Evolutionary conservation across 1,140 invertebrate genomes (phyloP).

Genomic region (Diabrotica virgifera): DNA sequence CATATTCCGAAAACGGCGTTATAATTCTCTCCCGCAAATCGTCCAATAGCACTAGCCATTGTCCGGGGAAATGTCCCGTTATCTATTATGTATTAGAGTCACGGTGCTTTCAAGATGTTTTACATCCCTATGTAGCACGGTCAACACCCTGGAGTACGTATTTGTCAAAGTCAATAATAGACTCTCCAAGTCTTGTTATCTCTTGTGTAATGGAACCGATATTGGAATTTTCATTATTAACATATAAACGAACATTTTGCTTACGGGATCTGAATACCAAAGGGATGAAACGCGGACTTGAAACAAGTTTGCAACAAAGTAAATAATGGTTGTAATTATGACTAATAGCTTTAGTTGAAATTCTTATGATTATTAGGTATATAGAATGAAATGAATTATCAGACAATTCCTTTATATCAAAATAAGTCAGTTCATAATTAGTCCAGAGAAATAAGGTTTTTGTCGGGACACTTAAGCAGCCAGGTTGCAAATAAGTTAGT

Average conservation of each 20-base stretch:
- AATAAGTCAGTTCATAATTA: too few relatives aligned
- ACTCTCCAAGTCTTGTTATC: background rate
- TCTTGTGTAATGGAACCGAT: conserved; percentile 5
- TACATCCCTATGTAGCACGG: background rate
- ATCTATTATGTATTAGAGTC: conserved; percentile 13
- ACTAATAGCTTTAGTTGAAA: too few relatives aligned
- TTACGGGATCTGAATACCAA: background rate
- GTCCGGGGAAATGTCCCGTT: background rate
- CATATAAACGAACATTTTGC: background rate
- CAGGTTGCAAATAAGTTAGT: too few relatives aligned
- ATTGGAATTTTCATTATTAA: conserved; percentile 8
- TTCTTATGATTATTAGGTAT: too few relatives aligned
- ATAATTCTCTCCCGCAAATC: conserved; percentile 2
- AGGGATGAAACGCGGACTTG: too few relatives aligned
- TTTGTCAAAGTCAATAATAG: conserved; percentile 18
- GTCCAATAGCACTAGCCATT: background rate
- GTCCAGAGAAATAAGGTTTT: too few relatives aligned
- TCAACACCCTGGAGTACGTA: background rate
- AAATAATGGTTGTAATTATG: too few relatives aligned
- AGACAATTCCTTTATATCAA: too few relatives aligned
- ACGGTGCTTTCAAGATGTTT: conserved; percentile 6
- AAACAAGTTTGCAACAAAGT: too few relatives aligned
- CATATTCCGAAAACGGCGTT: background rate
- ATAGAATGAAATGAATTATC: too few relatives aligned
- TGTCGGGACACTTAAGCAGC: too few relatives aligned